Evolutionary conservation across 37 sponge, comb jelly and placozoan genomes (phyloP).

Genomic region (Spongilla lacustris): DNA sequence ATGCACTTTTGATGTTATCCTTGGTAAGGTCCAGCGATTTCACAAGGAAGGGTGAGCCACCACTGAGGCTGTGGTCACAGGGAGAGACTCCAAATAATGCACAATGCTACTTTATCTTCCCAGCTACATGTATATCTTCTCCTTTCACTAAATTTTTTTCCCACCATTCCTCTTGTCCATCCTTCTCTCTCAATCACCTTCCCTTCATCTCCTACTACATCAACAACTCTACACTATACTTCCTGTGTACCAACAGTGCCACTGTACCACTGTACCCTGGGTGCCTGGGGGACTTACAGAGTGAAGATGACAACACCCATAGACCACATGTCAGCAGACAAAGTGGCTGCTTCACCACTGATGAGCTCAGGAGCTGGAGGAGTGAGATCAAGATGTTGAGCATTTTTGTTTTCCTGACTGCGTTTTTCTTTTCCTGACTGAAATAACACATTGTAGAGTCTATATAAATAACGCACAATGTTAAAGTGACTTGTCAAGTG

Average conservation of each 20-base stretch:
- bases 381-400: no score
- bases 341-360: slow-evolving; percentile 40
- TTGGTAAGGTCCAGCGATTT: slow-evolving; percentile 56
- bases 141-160: no score
- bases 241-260: background rate
- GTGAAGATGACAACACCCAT: slow-evolving; percentile 51
- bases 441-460: no score
- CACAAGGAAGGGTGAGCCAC: slow-evolving; percentile 64
- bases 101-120: no score
- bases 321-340: slow-evolving; percentile 80
- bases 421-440: no score
- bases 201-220: background rate
- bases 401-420: no score
- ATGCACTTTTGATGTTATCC: slow-evolving; percentile 50
- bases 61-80: slow-evolving; percentile 72
- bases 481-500: no score
- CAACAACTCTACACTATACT: background rate
- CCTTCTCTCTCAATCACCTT: background rate
- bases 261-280: no score
- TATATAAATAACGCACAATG: no score
- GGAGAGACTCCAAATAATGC: no score
- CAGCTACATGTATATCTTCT: background rate
- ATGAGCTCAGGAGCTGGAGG: slow-evolving; percentile 83
- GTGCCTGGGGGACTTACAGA: slow-evolving; percentile 41
- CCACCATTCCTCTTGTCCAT: background rate